Evolutionary conservation across 1,140 invertebrate genomes (phyloP).

Genomic region (Ips typographus): DNA sequence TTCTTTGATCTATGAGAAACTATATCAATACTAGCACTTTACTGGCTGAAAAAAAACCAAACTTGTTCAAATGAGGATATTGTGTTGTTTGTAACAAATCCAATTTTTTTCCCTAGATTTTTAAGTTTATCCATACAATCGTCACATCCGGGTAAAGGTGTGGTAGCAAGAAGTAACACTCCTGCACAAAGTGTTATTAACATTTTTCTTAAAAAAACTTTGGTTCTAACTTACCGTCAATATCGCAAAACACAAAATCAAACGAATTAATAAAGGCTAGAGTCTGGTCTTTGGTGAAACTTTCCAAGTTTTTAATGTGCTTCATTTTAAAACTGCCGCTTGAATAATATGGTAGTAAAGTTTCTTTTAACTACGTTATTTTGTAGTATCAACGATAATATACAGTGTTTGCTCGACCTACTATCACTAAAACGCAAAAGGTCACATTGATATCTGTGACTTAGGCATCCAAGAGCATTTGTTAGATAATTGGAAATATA

Average conservation of each 20-base stretch:
- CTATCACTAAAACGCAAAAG: no score
- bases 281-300: conserved; percentile 6
- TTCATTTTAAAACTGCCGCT: conserved; percentile 10
- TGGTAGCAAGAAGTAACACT: conserved; percentile 19
- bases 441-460: no score
- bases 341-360: no score
- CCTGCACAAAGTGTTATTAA: conserved; percentile 9
- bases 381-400: no score
- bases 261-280: conserved; percentile 27
- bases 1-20: conserved; percentile 24
- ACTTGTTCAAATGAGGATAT: conserved; percentile 18
- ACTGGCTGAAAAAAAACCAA: background rate
- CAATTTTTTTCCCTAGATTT: conserved; percentile 18
- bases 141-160: conserved; percentile 8
- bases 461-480: no score
- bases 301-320: conserved; percentile 25
- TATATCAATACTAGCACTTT: background rate
- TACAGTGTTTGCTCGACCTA: no score
- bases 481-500: no score
- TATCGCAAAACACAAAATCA: conserved; percentile 29
- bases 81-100: conserved; percentile 31
- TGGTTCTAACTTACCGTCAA: conserved; percentile 21
- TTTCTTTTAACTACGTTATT: no score
- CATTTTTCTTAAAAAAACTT: background rate
- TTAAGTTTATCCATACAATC: conserved; percentile 21